Evolutionary conservation across 2,113 vertebrate genomes (phyloP).

Genomic region (Xiphorhynchus elegans): DNA sequence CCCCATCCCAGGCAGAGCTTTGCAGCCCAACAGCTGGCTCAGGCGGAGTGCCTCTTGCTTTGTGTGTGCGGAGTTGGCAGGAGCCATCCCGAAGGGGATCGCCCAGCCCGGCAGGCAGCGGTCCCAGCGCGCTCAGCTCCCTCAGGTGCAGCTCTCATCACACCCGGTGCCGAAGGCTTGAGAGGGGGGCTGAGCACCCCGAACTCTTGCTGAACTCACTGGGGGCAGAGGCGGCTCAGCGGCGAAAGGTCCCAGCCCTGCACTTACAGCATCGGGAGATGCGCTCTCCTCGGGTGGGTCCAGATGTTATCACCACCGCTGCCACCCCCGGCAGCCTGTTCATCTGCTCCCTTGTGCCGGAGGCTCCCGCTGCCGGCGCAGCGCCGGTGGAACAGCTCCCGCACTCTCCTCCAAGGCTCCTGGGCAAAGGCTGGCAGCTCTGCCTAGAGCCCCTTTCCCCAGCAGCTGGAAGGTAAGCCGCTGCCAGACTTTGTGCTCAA

Average conservation of each 20-base stretch:
- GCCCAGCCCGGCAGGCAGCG: not conserved
- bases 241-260: not conserved
- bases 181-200: not conserved
- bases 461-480: not conserved
- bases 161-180: not conserved
- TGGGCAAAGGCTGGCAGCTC: conserved; percentile 42
- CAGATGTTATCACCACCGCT: conserved; percentile 54
- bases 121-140: not conserved
- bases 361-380: conserved; percentile 34
- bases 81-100: not conserved
- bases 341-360: conserved; percentile 29
- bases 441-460: not conserved
- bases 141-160: not conserved
- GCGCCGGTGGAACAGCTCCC: not conserved
- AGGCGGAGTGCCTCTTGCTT: not conserved
- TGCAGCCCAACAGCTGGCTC: not conserved
- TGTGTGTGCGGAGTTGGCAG: not conserved
- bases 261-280: conserved; percentile 34
- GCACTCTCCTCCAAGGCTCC: conserved; percentile 20
- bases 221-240: conserved; percentile 14
- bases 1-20: not conserved
- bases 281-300: conserved; percentile 21
- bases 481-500: conserved; percentile 12
- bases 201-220: conserved; percentile 6
- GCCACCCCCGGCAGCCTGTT: conserved; percentile 16